Percentiles rank a stretch among this genome's conserved stretches.
phyloP scores from a whole-genome alignment of 2,888 invertebrate species.

The Pemphredon lugubris region DNA sequence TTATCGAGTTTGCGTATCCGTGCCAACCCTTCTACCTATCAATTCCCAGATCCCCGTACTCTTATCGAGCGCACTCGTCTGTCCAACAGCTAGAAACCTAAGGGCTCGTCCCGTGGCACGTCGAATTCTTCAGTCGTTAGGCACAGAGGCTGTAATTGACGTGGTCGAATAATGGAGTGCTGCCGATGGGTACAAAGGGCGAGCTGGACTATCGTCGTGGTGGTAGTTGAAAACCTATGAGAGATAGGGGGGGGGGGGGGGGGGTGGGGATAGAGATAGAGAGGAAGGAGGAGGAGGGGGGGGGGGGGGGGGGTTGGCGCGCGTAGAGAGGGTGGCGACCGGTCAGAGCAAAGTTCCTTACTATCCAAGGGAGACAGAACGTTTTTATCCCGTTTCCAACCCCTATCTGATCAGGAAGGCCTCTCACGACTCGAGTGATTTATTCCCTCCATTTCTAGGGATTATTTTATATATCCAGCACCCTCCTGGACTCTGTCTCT shows the following conservation, averaged over 20 bases:
- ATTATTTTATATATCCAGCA: constrained; percentile 69
- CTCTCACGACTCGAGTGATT: constrained; percentile 70
- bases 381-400: constrained; percentile 66
- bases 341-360: constrained; percentile 63
- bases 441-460: constrained; percentile 71
- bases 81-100: constrained; percentile 44
- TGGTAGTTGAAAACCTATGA: constrained; percentile 41
- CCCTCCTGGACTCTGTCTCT: constrained; percentile 21
- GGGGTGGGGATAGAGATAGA: not conserved
- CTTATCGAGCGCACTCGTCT: constrained; percentile 44
- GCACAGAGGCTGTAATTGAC: constrained; percentile 64
- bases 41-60: constrained; percentile 32
- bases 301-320: constrained; percentile 1
- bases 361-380: constrained; percentile 62
- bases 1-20: constrained; percentile 19
- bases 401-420: constrained; percentile 70
- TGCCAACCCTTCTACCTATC: constrained; percentile 48
- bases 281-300: not conserved
- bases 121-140: constrained; percentile 65
- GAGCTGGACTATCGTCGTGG: constrained; percentile 30
- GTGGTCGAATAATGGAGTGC: constrained; percentile 65
- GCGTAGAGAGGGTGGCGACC: constrained; percentile 41
- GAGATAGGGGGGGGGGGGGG: not conserved
- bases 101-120: constrained; percentile 51
- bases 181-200: constrained; percentile 61